Conservation (phyloP, 2,888 invertebrate species). For the Gastrophysa polygoni region DNA sequence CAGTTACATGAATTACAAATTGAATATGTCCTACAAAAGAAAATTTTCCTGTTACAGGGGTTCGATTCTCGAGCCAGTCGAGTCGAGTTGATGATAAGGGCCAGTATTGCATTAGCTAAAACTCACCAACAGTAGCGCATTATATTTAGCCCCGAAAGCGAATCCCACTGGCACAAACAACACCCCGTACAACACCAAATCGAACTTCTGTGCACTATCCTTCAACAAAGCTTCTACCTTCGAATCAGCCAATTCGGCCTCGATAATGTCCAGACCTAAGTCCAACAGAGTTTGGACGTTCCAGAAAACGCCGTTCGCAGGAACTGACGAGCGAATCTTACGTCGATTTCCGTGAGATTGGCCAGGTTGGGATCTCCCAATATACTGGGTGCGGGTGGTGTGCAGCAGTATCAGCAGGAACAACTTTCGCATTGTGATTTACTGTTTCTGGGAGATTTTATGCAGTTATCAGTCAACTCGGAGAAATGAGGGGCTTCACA, state of each 20-base stretch:
- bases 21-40: no score
- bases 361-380: constrained; percentile 34
- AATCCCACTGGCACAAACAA: constrained; percentile 5
- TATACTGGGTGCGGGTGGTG: constrained; percentile 36
- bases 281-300: not conserved
- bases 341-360: constrained; percentile 42
- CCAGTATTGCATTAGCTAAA: not conserved
- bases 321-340: constrained; percentile 4
- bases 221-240: not conserved
- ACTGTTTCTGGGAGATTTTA: constrained; percentile 11
- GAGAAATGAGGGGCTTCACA: constrained; percentile 20
- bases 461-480: not conserved
- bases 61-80: no score
- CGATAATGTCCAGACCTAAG: constrained; percentile 3
- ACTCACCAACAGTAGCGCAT: constrained; percentile 39
- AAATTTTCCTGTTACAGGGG: no score
- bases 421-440: constrained; percentile 17
- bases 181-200: constrained; percentile 3
- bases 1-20: no score
- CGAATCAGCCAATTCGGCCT: not conserved
- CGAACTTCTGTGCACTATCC: not conserved
- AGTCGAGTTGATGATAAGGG: no score
- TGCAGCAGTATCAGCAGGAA: constrained; percentile 14
- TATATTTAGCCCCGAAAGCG: constrained; percentile 40
- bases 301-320: not conserved